These are phyloP conservation scores for Microctonus hyperodae DNA, from an alignment of 2,888 invertebrate genomes.

Conservation along the genomic window DNA sequence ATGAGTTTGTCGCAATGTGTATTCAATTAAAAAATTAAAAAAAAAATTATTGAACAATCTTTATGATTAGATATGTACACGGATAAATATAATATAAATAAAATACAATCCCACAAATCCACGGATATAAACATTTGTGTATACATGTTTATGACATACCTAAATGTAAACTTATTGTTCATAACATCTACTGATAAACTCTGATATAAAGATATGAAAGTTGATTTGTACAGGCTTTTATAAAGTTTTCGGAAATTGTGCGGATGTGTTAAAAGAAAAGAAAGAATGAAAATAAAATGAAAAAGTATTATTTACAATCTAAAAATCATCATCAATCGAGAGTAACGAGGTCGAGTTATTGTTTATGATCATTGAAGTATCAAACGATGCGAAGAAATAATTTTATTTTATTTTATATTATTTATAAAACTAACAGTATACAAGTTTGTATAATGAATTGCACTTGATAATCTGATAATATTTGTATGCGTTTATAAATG, in stretches of 20 bases:
- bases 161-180: too few relatives aligned
- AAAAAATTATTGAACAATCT: slow-evolving; percentile 33
- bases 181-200: slow-evolving; percentile 13
- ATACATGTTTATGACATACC: too few relatives aligned
- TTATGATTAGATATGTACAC: slow-evolving; percentile 38
- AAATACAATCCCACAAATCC: slow-evolving; percentile 20
- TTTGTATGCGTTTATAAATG: too few relatives aligned
- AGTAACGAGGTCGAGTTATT: neutral
- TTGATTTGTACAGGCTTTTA: too few relatives aligned
- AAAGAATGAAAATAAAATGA: too few relatives aligned
- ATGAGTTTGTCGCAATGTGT: neutral
- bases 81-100: slow-evolving; percentile 35
- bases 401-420: neutral
- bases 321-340: neutral
- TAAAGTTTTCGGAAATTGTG: too few relatives aligned
- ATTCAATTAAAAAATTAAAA: neutral
- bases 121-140: neutral
- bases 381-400: neutral
- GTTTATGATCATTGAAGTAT: neutral
- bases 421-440: too few relatives aligned
- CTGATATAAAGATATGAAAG: neutral
- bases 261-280: too few relatives aligned
- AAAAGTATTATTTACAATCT: too few relatives aligned
- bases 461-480: slow-evolving; percentile 8
- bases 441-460: neutral